Evolutionary conservation across 2,888 invertebrate species (phyloP), one percentile per base, ranked within the genome.

Genomic region (Sthenelais limicola): DNA sequence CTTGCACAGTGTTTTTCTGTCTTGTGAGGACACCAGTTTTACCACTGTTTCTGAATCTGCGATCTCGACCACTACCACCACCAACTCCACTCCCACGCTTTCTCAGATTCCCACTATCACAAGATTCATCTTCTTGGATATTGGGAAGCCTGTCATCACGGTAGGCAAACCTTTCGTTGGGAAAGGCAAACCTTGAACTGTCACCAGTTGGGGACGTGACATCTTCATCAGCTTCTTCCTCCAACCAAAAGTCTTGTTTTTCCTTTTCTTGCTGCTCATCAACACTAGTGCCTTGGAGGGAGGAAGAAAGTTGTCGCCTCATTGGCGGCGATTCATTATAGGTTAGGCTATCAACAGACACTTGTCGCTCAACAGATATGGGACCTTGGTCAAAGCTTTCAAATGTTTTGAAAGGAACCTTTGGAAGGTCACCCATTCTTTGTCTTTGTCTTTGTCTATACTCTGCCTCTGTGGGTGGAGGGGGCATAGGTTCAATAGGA

Each of bases 171-270:
- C 62, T 21, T 7, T 62, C 62, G 38, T 62, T 62, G 1, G 35
- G 35, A 28, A 62, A 62, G 15, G 38, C 15, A 26, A 62, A 62
- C 7, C 62, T 35, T 18, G 35, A 35, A 5, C 54, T 9, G 30
- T 15, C 28, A 43, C 18, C 43, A 38, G 24, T 62, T 35, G 62
- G 62, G 24, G 62, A 62, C 12, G 62, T 38, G 3, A 38, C 62
- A 35, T 38, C 62, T 4, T 62, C 51, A 32, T 2, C 43, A 35
- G 2, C 24, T 43, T 21, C 43, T 43, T 21, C 35, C 51, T 51
- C 62, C n/a, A 62, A 38, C 62, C 62, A 62, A 28, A 62, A 62
- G 24, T 62, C 62, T 21, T 62, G 62, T 28, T 35, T 18, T 21
- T 62, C 62, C 1, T 38, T 43, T 38, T 62, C 62, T 35, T 56